Evolutionary conservation across 64 coral and sea anemone genomes (phyloP).

Genomic region (Porites lutea): DNA sequence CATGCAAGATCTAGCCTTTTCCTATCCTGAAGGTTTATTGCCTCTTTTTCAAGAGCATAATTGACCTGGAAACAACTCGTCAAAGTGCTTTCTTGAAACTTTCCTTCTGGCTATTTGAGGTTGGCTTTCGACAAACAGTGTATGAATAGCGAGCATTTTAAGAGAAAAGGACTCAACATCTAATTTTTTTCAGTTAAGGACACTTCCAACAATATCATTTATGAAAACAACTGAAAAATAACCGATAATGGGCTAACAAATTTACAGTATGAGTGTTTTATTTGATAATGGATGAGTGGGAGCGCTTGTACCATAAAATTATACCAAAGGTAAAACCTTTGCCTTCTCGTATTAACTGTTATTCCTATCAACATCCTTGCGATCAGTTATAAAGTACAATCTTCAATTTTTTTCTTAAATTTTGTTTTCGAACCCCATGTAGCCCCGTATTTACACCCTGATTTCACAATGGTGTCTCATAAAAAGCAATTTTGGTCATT

Average conservation of each 20-base stretch:
- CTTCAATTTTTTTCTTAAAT: neutral
- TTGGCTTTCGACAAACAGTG: neutral
- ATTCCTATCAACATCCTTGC: neutral
- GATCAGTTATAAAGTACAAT: neutral
- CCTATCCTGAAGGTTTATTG: neutral
- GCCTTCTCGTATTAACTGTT: neutral
- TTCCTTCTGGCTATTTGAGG: neutral
- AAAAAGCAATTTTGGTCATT: conserved; percentile 1
- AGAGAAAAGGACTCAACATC: neutral
- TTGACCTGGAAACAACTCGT: neutral
- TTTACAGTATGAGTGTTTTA: neutral
- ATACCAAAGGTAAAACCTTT: neutral
- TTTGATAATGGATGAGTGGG: neutral
- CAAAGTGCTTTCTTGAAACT: neutral
- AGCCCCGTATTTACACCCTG: too few species aligned
- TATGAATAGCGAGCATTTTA: neutral
- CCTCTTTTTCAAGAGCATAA: neutral
- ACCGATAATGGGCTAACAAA: conserved; percentile 30
- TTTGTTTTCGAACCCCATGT: too few species aligned
- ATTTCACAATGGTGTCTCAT: neutral
- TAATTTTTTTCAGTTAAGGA: neutral
- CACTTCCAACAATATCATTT: conserved; percentile 6
- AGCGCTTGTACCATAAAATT: neutral
- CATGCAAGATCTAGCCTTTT: neutral
- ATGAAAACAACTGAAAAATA: neutral